phyloP scores from a whole-genome alignment of 2,888 invertebrate genomes.

The Acleris laterana region DNA sequence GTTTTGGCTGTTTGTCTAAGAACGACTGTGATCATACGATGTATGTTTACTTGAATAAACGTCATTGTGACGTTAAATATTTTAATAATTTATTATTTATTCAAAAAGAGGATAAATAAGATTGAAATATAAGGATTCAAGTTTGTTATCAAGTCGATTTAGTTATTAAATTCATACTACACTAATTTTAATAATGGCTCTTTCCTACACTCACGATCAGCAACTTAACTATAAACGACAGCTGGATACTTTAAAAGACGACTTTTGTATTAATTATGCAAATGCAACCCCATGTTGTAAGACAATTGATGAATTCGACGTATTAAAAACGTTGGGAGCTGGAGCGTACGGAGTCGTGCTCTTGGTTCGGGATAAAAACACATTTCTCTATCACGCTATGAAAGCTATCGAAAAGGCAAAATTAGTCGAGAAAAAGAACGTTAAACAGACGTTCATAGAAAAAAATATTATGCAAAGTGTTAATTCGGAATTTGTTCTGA shows the following conservation, averaged over 20 bases:
- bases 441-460: slow-evolving; percentile 93
- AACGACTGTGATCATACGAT: too few relatives aligned
- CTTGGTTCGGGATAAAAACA: slow-evolving; percentile 85
- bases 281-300: slow-evolving; percentile 47
- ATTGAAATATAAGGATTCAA: too few relatives aligned
- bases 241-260: slow-evolving; percentile 62
- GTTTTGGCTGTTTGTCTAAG: too few relatives aligned
- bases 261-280: slow-evolving; percentile 53
- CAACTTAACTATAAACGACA: slow-evolving; percentile 58
- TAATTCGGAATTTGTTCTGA: slow-evolving; percentile 93
- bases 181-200: too few relatives aligned
- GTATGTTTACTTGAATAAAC: too few relatives aligned
- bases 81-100: too few relatives aligned
- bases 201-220: slow-evolving; percentile 48
- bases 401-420: slow-evolving; percentile 93
- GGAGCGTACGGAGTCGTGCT: slow-evolving; percentile 95
- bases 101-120: too few relatives aligned
- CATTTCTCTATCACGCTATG: slow-evolving; percentile 89
- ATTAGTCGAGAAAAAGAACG: slow-evolving; percentile 91
- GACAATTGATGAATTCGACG: slow-evolving; percentile 86
- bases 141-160: too few relatives aligned
- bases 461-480: slow-evolving; percentile 93
- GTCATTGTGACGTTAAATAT: too few relatives aligned
- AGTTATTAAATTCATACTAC: too few relatives aligned
- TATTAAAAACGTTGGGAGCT: slow-evolving; percentile 89